Evolutionary conservation across 2,113 vertebrate genomes (phyloP).

Genomic region (Rutilus rutilus): DNA sequence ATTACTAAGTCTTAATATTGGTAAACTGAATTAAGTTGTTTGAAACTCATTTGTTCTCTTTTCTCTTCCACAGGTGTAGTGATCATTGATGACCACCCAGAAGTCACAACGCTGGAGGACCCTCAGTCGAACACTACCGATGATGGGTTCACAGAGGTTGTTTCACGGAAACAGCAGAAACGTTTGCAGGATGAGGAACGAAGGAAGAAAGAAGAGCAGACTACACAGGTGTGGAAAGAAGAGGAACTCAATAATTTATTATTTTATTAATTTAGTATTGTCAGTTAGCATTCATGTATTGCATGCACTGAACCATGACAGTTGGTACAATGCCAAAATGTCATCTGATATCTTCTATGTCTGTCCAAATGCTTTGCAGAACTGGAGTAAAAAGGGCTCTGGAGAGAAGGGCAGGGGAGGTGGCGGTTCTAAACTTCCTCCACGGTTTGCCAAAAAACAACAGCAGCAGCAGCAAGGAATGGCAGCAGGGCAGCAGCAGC

Average conservation of each 20-base stretch:
- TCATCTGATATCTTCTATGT: background rate
- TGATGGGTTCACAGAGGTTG: constrained; percentile 98
- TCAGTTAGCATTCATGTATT: background rate
- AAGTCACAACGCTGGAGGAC: constrained; percentile 98
- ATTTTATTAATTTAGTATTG: background rate
- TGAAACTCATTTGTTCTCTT: background rate
- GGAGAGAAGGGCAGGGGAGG: constrained; percentile 89
- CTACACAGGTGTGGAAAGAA: constrained; percentile 82
- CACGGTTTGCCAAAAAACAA: constrained; percentile 97
- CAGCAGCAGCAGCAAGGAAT: constrained; percentile 80
- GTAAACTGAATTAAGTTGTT: background rate
- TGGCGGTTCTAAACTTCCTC: constrained; percentile 91
- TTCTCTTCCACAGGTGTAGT: constrained; percentile 85
- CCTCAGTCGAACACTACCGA: constrained; percentile 91
- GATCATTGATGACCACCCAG: constrained; percentile 98
- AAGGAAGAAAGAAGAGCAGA: constrained; percentile 97
- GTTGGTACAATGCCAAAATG: background rate
- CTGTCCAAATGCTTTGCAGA: constrained; percentile 71
- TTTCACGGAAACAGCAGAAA: constrained; percentile 98
- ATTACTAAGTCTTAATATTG: background rate
- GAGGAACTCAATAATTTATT: no score
- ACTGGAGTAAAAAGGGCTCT: constrained; percentile 93
- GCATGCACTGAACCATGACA: background rate
- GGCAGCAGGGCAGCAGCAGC: constrained; percentile 69
- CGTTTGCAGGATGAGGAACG: constrained; percentile 97